A percentile compares a stretch with the other conserved stretches of the same genome.
These are phyloP conservation scores for Oscheius sp. DNA, from an alignment of 2,888 invertebrate genomes.

Conservation along the genomic window DNA sequence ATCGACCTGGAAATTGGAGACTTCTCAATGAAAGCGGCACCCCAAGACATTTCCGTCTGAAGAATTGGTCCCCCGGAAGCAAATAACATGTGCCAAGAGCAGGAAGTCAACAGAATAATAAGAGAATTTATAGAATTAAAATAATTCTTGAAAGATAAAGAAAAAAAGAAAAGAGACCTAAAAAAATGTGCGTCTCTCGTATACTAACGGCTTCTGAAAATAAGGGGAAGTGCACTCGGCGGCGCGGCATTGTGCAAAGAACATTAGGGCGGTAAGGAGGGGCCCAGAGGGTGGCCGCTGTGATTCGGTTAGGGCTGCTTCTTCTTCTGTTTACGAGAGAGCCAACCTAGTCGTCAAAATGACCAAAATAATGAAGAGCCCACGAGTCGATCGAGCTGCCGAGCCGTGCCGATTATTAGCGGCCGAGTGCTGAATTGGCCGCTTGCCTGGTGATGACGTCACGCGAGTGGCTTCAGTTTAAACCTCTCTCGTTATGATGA, in stretches of 20 bases:
- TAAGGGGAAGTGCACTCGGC: conserved; percentile 25
- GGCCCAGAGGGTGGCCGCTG: background rate
- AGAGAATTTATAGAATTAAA: background rate
- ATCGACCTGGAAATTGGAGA: conserved; percentile 19
- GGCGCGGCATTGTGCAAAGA: conserved; percentile 26
- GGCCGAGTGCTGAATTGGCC: conserved; percentile 26
- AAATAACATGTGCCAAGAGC: no score
- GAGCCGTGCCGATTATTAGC: conserved; percentile 34
- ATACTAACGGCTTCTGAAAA: no score
- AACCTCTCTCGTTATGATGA: background rate
- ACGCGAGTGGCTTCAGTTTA: background rate
- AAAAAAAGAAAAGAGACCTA: background rate
- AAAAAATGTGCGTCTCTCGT: no score
- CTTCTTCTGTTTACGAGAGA: background rate
- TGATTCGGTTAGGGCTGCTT: conserved; percentile 14
- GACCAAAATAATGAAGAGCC: conserved; percentile 30
- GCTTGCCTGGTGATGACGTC: background rate
- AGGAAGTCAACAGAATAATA: no score
- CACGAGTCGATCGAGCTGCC: conserved; percentile 22
- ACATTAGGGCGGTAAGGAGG: conserved; percentile 16
- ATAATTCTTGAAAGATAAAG: background rate
- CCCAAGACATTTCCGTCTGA: background rate
- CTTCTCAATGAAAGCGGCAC: background rate
- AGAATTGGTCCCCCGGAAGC: background rate
- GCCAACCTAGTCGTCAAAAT: conserved; percentile 1